A percentile compares a stretch with the other conserved stretches of the same genome.
phyloP scores from a whole-genome alignment of 1,140 invertebrate species.

The Drosophila punjabiensis region DNA sequence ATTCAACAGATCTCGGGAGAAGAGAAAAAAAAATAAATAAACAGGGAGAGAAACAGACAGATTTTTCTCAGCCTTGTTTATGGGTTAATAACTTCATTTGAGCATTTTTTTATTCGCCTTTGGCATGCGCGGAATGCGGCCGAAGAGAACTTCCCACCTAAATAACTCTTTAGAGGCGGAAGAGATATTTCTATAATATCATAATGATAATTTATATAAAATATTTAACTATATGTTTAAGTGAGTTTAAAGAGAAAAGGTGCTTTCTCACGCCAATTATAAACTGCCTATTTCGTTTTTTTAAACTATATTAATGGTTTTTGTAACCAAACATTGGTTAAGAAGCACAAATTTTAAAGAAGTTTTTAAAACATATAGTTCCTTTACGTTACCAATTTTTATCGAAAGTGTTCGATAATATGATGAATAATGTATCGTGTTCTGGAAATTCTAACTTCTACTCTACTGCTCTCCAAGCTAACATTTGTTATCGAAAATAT shows the following conservation, averaged over 20 bases:
- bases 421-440: too few relatives aligned
- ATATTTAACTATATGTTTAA: too few relatives aligned
- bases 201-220: not conserved
- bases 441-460: too few relatives aligned
- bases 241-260: not conserved
- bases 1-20: slow-evolving; percentile 10
- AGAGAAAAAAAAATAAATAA: slow-evolving; percentile 10
- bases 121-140: slow-evolving; percentile 22
- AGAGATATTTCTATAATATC: slow-evolving; percentile 1
- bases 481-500: too few relatives aligned
- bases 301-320: not conserved
- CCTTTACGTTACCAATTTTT: too few relatives aligned
- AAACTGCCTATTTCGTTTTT: not conserved
- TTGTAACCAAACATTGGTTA: not conserved
- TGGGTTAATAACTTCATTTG: slow-evolving; percentile 69
- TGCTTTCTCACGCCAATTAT: not conserved
- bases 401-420: too few relatives aligned
- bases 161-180: not conserved
- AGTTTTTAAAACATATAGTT: too few relatives aligned
- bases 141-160: slow-evolving; percentile 15
- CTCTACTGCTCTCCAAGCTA: too few relatives aligned
- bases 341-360: not conserved
- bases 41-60: slow-evolving; percentile 12
- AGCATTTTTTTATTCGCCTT: slow-evolving; percentile 13
- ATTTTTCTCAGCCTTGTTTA: slow-evolving; percentile 54